Percentiles rank a stretch among this genome's conserved stretches.
Evolutionary conservation across 2,797 vertebrate genomes (phyloP).

Genomic region (Poecilia gillii): DNA sequence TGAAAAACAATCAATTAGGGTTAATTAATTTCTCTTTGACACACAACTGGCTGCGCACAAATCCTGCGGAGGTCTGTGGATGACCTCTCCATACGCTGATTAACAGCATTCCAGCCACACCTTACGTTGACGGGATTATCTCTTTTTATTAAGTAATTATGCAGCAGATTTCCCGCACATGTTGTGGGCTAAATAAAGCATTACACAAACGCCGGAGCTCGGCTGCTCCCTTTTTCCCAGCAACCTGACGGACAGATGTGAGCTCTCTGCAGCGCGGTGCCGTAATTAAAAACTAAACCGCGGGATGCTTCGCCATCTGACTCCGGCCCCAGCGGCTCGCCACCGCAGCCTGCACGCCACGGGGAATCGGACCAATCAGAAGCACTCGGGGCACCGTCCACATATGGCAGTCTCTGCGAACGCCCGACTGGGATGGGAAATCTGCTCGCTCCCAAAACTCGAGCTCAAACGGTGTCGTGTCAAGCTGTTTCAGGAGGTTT

Average conservation of each 20-base stretch:
- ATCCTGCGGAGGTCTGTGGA: slow-evolving; percentile 54
- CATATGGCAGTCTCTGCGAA: slow-evolving; percentile 68
- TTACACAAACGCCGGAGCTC: slow-evolving; percentile 69
- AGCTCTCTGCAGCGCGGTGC: slow-evolving; percentile 23
- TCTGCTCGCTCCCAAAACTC: slow-evolving; percentile 52
- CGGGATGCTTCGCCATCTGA: slow-evolving; percentile 68
- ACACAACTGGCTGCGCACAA: slow-evolving; percentile 72
- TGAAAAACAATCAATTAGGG: slow-evolving; percentile 84
- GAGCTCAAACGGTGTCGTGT: slow-evolving; percentile 51
- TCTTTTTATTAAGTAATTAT: slow-evolving; percentile 81
- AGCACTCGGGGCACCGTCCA: slow-evolving; percentile 37
- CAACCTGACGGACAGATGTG: slow-evolving; percentile 82
- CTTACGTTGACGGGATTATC: slow-evolving; percentile 75
- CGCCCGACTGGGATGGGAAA: slow-evolving; percentile 68
- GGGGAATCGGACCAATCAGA: slow-evolving; percentile 60
- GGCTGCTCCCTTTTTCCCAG: slow-evolving; percentile 62
- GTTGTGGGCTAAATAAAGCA: slow-evolving; percentile 83
- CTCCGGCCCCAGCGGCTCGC: slow-evolving; percentile 44
- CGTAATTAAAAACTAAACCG: slow-evolving; percentile 74
- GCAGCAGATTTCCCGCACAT: slow-evolving; percentile 79
- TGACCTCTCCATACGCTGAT: slow-evolving; percentile 70
- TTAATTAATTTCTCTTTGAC: slow-evolving; percentile 81
- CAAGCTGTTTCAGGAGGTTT: slow-evolving; percentile 70
- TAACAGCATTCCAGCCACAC: slow-evolving; percentile 76
- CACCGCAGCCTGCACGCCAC: slow-evolving; percentile 14